Base-by-base conservation (phyloP, 2,888 invertebrate genomes). In the Lissonota sp. region DNA sequence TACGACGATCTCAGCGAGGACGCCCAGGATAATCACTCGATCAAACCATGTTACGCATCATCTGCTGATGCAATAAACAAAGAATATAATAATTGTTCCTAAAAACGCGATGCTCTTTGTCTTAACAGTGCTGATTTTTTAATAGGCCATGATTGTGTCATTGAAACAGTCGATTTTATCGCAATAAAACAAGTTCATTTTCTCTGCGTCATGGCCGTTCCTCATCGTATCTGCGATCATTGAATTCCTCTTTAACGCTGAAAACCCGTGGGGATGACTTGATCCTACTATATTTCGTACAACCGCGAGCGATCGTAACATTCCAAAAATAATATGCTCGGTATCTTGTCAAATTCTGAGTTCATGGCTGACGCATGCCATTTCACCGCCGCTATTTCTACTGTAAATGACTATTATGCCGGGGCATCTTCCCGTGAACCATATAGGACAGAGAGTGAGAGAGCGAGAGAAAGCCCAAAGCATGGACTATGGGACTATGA, bases 401-500 rank as follows among this genome's bases (percentile, higher is more conserved):
- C 26, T 26, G 26, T 26, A 26, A 26, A 26, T 26, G 26, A 67
- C 39, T 67, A 53, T 67, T 55, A 71, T 71, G n/a, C 57, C 58
- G 14, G 16, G 70, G 46, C 57, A 58, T 62, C 58, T 60, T 60
- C 71, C 44, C 70, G 49, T 16, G 26, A 26, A 57, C 57, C 57
- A 16, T 5, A 16, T 5, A 16, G 44, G 60, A 60, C 8, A 71
- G 26, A 26, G 26, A 26, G 26, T 12, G 39, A 57, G 37, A 53
- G 12, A 42, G 51, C n/a, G 62, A 53, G 8, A 51, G 8, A 42
- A 12, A 16, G 72, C 42, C 62, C 42, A 53, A 57, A 73, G 39
- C 39, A 40, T 44, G 63, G 63, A 57, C 44, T 64, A 26, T 26
- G 14, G 7, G 42, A 53, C 55, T 55, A 60, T 62, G 79, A n/a